Evolutionary conservation across 2,113 vertebrate genomes (phyloP), one percentile per base, ranked within the genome.

Genomic region (Pseudopodoces humilis): DNA sequence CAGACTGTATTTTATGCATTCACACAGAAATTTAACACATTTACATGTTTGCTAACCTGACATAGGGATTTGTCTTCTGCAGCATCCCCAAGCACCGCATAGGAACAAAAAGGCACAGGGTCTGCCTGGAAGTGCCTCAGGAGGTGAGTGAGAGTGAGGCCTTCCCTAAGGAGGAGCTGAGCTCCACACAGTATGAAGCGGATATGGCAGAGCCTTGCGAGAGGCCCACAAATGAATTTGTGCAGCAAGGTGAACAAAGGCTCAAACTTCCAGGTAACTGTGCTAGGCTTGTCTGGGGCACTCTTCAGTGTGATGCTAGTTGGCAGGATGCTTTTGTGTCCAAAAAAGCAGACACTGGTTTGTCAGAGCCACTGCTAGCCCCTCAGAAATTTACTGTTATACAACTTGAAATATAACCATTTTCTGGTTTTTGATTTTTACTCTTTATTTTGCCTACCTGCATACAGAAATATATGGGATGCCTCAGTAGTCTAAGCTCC

Each of bases 91-190:
- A 98, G 85, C 99, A 99, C 74, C 99, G 99, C 60, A 99, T 99
- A 72, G 99, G 99, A 95, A 99, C 99, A 37, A 99, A 99, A 96
- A 98, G 99, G 86, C 99, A 99, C 96, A 92, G 99, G 31, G 98
- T 99, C 58, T 99, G 99, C 97, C 97, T 99, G 65, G 99, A 99
- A 93, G 98, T 99, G 50, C 99, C 99, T 5, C 97, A 99, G 37
- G 99, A 99, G 93, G 98, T 99, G 86, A 98, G 98, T 94, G 97
- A 98, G 95, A 98, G 97, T 0, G 97, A 98, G 71, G 97, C 97
- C 46, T 98, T 99, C 80, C 98, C 98, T 33, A 98, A 98, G 95
- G 98, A 98, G 78, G 98, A 99, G 64, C 92, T 98, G 96, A 83
- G 90, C 80, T 94, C 98, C 1, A 60, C 88, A 1, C 97, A 98